Evolutionary conservation across 2,888 invertebrate species (phyloP).

Genomic region (Magallana nippona): DNA sequence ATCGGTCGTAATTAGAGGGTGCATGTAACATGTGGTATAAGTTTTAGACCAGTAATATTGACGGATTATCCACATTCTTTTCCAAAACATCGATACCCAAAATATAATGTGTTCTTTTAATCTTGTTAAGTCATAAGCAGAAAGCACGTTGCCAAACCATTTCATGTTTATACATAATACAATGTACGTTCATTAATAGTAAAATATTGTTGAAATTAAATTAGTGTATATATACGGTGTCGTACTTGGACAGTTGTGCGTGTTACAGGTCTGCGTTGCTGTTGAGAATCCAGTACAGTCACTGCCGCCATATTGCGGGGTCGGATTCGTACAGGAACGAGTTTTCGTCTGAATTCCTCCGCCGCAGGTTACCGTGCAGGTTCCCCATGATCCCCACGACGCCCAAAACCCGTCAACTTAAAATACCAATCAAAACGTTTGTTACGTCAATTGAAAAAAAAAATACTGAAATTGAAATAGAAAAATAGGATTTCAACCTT

Average conservation of each 20-base stretch:
- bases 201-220: too few relatives aligned
- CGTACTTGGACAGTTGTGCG: slow-evolving; percentile 15
- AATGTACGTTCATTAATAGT: too few relatives aligned
- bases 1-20: too few relatives aligned
- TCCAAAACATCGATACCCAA: too few relatives aligned
- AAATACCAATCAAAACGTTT: not conserved
- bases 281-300: not conserved
- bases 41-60: too few relatives aligned
- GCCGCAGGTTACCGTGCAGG: slow-evolving; percentile 5
- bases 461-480: not conserved
- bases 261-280: not conserved
- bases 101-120: too few relatives aligned
- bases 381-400: not conserved
- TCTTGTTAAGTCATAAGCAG: too few relatives aligned
- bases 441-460: not conserved
- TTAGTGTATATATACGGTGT: not conserved
- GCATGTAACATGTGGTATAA: too few relatives aligned
- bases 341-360: not conserved
- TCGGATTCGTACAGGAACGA: not conserved
- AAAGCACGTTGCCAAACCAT: too few relatives aligned
- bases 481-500: not conserved
- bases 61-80: too few relatives aligned
- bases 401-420: slow-evolving; percentile 9
- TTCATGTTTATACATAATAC: too few relatives aligned
- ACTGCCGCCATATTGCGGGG: slow-evolving; percentile 19